These are phyloP conservation scores for Tenthredo livida DNA, from an alignment of 2,888 invertebrate genomes.

Conservation along the genomic window DNA sequence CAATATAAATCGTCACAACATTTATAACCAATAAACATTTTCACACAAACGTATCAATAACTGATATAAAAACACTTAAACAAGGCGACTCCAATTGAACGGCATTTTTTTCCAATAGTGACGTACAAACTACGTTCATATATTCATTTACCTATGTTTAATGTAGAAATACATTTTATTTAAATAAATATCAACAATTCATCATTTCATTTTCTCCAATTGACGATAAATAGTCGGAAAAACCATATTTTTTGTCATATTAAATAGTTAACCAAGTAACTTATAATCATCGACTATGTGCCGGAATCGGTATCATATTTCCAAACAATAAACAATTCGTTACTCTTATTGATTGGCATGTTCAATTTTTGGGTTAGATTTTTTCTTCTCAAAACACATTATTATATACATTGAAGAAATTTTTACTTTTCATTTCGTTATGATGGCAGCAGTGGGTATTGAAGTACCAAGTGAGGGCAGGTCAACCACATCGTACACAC, in stretches of 20 bases:
- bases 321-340: not conserved
- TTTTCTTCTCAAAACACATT: slow-evolving; percentile 39
- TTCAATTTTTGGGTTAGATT: slow-evolving; percentile 43
- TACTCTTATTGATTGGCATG: not conserved
- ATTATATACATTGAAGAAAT: slow-evolving; percentile 18
- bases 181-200: not conserved
- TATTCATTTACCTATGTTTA: slow-evolving; percentile 10
- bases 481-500: slow-evolving; percentile 68
- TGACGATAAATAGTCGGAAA: not conserved
- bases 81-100: slow-evolving; percentile 50
- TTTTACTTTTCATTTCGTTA: slow-evolving; percentile 55
- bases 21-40: slow-evolving; percentile 11
- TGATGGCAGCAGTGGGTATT: slow-evolving; percentile 72
- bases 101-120: slow-evolving; percentile 59
- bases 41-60: slow-evolving; percentile 42
- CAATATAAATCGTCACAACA: not conserved
- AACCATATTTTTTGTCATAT: not conserved
- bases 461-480: slow-evolving; percentile 70
- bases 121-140: slow-evolving; percentile 59
- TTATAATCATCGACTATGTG: not conserved
- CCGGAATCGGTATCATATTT: not conserved
- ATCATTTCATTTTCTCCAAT: not conserved
- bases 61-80: slow-evolving; percentile 24
- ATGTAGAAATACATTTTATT: not conserved
- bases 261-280: slow-evolving; percentile 64